These are phyloP conservation scores for Diorhabda carinulata DNA, from an alignment of 1,140 invertebrate genomes.

Conservation along the genomic window DNA sequence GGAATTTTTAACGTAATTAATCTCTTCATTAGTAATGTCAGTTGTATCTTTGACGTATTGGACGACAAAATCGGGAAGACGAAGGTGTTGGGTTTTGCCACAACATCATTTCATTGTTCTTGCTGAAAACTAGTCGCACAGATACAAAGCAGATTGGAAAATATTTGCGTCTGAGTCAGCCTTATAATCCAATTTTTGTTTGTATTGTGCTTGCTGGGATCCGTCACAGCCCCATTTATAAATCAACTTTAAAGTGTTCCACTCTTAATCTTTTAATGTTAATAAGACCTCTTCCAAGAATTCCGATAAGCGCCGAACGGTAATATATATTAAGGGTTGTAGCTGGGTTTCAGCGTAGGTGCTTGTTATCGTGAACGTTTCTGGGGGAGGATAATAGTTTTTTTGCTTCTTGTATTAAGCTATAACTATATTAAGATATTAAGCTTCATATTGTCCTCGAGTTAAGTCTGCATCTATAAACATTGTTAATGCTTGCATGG, in stretches of 20 bases:
- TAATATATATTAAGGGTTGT: slow-evolving; percentile 41
- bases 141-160: slow-evolving; percentile 43
- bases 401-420: slow-evolving; percentile 36
- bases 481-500: slow-evolving; percentile 33
- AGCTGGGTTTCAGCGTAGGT: slow-evolving; percentile 37
- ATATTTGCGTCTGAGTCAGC: slow-evolving; percentile 34
- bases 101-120: slow-evolving; percentile 31
- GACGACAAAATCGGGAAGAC: slow-evolving; percentile 39
- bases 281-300: slow-evolving; percentile 30
- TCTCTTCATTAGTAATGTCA: slow-evolving; percentile 39
- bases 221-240: neutral
- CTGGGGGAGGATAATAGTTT: slow-evolving; percentile 34
- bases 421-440: slow-evolving; percentile 38
- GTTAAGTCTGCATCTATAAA: slow-evolving; percentile 38
- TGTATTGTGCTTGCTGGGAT: neutral
- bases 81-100: slow-evolving; percentile 42
- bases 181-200: no score
- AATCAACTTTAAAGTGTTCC: neutral
- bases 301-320: slow-evolving; percentile 32
- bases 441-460: slow-evolving; percentile 37
- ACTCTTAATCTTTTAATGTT: neutral
- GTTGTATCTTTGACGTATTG: slow-evolving; percentile 39
- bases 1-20: slow-evolving; percentile 21
- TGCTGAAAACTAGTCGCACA: slow-evolving; percentile 34
- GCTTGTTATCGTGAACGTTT: slow-evolving; percentile 33